Evolutionary conservation across 2,113 vertebrate genomes (phyloP), one percentile per base, ranked within the genome.

Genomic region (Notarius quadriscutis): DNA sequence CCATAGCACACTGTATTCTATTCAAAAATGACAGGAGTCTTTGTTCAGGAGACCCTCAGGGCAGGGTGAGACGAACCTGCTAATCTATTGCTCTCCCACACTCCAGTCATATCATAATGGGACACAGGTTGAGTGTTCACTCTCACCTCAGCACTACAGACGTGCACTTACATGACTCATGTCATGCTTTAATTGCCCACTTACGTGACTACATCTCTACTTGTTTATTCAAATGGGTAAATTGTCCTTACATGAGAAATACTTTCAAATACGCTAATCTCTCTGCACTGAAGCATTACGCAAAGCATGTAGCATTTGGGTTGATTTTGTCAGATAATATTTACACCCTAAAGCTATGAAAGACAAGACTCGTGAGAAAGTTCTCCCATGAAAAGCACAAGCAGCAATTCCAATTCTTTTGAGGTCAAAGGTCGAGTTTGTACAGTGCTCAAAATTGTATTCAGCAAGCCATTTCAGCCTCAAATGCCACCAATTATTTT

Each of bases 41-140:
- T 94, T 93, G 92, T 92, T 94, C n/a, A 65, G 57, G n/a, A 51
- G 57, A 80, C 74, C 89, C 86, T 72, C 18, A 30, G 83, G 89
- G 86, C 86, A 86, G 87, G 89, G 86, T 58, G 86, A 84, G 67
- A 6, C 50, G 12, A 41, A 85, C 62, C 62, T 77, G 30, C 22
- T 58, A 81, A 82, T 87, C 65, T 50, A n/a, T 62, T 27, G 34
- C 71, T 63, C 30, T 2, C 50, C 71, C 25, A 86, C 53, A 75
- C 55, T 58, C 77, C 57, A 63, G 62, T 84, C 67, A 75, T 86
- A 67, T 78, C 63, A 85, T 51, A 65, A 69, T 82, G 34, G 75
- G 9, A 84, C n/a, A 80, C 18, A 53, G 79, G 30, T 53, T 81
- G 62, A 87, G 69, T 75, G 53, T 22, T 51, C 67, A 60, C 79